Evolutionary conservation across 2,113 vertebrate species (phyloP).

Genomic region (Haliaeetus leucogaster): DNA sequence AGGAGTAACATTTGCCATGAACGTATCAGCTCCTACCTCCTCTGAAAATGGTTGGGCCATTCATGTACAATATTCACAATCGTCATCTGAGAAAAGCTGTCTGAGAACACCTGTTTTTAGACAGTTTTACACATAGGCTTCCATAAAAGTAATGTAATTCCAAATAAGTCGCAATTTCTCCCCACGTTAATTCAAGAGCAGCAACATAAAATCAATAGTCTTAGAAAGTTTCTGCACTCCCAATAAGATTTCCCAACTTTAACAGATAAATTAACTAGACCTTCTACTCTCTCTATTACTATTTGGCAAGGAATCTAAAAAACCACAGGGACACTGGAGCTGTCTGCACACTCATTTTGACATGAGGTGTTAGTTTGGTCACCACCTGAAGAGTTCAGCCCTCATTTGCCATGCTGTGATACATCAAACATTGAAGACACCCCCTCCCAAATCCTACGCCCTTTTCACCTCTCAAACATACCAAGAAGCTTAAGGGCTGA

Average conservation of each 20-base stretch:
- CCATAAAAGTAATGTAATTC: neutral
- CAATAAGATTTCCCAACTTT: neutral
- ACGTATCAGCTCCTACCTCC: neutral
- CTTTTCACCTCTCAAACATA: neutral
- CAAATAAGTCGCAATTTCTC: neutral
- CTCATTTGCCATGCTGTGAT: fast-evolving
- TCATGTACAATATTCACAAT: neutral
- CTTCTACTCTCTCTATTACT: fast-evolving
- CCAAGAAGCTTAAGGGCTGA: neutral
- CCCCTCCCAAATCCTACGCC: neutral
- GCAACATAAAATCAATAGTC: neutral
- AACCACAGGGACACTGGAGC: neutral
- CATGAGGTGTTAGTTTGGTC: neutral
- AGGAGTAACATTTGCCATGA: neutral
- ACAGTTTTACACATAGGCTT: neutral
- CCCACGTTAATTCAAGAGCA: neutral
- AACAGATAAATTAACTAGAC: neutral
- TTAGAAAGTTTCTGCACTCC: neutral
- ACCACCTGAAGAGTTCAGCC: neutral
- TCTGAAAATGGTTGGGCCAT: fast-evolving
- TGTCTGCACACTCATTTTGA: neutral
- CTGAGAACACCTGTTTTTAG: neutral
- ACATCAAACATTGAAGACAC: fast-evolving
- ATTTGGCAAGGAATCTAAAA: neutral
- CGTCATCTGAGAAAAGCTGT: fast-evolving